A percentile compares a stretch with the other conserved stretches of the same genome.
These are phyloP conservation scores for Nudaria mundana DNA, from an alignment of 2,888 invertebrate genomes.

Conservation along the genomic window DNA sequence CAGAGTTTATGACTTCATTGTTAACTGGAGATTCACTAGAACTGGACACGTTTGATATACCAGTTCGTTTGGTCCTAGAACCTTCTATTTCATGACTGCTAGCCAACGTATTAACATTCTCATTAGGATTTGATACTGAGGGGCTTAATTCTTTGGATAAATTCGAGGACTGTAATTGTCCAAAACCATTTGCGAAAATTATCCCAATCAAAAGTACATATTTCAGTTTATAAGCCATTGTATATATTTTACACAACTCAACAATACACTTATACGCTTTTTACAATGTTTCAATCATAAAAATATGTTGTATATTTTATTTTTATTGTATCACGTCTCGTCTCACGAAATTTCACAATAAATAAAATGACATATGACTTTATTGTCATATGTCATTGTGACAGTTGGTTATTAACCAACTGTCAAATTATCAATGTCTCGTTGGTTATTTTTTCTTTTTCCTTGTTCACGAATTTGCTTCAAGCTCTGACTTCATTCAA, in stretches of 20 bases:
- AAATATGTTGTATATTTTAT: background rate
- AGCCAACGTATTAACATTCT: conserved; percentile 5
- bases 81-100: conserved; percentile 19
- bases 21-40: conserved; percentile 51
- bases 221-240: conserved; percentile 27
- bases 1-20: conserved; percentile 32
- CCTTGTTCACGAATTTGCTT: too few species aligned
- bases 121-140: conserved; percentile 6
- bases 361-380: too few species aligned
- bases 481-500: too few species aligned
- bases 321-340: too few species aligned
- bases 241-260: background rate
- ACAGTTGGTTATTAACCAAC: too few species aligned
- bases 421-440: too few species aligned
- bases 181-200: conserved; percentile 14
- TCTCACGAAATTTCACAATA: too few species aligned
- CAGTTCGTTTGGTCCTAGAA: conserved; percentile 59
- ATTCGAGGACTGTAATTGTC: conserved; percentile 15
- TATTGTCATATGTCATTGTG: too few species aligned
- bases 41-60: conserved; percentile 42
- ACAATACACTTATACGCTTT: too few species aligned
- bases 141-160: conserved; percentile 12
- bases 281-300: too few species aligned
- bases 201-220: conserved; percentile 37
- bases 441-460: too few species aligned